phyloP scores from a whole-genome alignment of 53 echinoderm and acorn worm species.

The Zoroaster sp. region DNA sequence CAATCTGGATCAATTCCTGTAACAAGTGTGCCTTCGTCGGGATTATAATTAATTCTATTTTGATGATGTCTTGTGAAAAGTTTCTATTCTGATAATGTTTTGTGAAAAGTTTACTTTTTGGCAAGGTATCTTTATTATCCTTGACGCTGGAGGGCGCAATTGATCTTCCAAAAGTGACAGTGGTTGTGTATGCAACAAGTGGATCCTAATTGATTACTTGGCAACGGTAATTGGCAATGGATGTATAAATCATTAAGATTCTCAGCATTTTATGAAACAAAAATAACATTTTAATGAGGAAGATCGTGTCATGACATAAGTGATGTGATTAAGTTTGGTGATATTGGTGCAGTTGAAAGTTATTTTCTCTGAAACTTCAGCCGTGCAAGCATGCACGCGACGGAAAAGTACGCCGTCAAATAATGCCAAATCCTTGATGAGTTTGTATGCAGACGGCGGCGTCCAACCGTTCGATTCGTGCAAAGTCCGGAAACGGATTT shows the following conservation, averaged over 20 bases:
- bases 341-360: neutral
- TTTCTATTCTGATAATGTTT: no score
- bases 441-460: neutral
- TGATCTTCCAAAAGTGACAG: neutral
- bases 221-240: neutral
- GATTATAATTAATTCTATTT: no score
- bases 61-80: no score
- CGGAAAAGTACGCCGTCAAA: neutral
- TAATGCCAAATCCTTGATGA: neutral
- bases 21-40: no score
- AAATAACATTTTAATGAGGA: no score
- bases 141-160: conserved; percentile 18
- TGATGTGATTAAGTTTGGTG: no score
- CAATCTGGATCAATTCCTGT: no score
- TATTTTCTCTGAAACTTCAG: neutral
- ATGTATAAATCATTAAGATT: neutral
- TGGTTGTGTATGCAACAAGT: neutral
- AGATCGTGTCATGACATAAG: no score
- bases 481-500: neutral
- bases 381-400: neutral
- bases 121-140: no score
- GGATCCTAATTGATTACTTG: conserved; percentile 1
- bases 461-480: neutral
- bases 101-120: neutral
- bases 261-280: no score